phyloP scores from a whole-genome alignment of 2,797 vertebrate genomes.

The Poecile montanus region DNA sequence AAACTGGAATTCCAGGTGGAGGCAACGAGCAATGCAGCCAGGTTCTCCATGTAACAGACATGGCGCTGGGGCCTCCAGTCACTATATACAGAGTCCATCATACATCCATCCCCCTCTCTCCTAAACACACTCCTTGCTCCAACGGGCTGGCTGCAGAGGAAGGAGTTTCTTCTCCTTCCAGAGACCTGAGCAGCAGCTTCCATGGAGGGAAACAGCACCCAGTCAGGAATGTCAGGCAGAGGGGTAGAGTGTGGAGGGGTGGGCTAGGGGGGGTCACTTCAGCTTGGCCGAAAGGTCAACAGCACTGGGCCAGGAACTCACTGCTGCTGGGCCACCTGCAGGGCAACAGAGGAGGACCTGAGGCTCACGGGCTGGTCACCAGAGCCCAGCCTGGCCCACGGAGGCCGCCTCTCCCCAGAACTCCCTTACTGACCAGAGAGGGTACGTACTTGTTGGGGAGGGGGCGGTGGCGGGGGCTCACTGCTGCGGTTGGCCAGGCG shows the following conservation, averaged over 20 bases:
- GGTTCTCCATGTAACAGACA: slow-evolving; percentile 77
- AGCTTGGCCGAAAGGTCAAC: slow-evolving; percentile 71
- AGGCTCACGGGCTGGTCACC: not conserved
- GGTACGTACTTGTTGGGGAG: slow-evolving; percentile 82
- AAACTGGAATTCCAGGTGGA: slow-evolving; percentile 71
- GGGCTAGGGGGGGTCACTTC: slow-evolving; percentile 62
- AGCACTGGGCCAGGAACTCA: slow-evolving; percentile 70
- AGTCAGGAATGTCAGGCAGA: slow-evolving; percentile 70
- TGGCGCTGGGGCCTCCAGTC: slow-evolving; percentile 75
- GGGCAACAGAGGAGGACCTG: not conserved
- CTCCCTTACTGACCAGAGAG: not conserved
- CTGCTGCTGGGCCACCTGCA: slow-evolving; percentile 82
- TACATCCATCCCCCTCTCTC: slow-evolving; percentile 63
- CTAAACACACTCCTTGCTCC: slow-evolving; percentile 74
- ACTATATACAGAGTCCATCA: slow-evolving; percentile 73
- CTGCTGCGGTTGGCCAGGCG: slow-evolving; percentile 92
- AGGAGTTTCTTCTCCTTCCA: slow-evolving; percentile 63
- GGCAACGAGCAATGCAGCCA: slow-evolving; percentile 64
- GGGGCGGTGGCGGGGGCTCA: slow-evolving; percentile 85
- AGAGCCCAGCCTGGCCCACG: not conserved
- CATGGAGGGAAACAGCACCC: slow-evolving; percentile 67
- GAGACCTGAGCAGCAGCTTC: slow-evolving; percentile 62
- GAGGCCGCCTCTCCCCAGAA: not conserved
- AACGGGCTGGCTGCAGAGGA: slow-evolving; percentile 68
- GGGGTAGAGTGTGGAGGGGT: slow-evolving; percentile 68